A percentile compares a stretch with the other conserved stretches of the same genome.
phyloP scores from a whole-genome alignment of 2,113 vertebrate genomes.

The Paraplagusia blochii region DNA sequence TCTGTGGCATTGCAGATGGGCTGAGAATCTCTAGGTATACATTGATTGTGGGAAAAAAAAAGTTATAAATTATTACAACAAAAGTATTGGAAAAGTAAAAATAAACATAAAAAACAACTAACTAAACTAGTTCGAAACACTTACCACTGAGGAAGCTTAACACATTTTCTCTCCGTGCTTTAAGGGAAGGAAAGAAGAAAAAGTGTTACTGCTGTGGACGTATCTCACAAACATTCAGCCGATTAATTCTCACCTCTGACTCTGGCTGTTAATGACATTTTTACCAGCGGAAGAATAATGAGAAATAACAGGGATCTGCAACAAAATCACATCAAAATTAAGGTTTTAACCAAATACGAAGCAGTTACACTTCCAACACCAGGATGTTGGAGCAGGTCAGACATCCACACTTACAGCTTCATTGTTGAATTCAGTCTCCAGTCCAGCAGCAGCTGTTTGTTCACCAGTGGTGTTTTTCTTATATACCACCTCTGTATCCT shows the following conservation, averaged over 20 bases:
- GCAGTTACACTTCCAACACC: neutral
- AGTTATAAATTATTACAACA: too few relatives aligned
- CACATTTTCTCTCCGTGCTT: constrained; percentile 49
- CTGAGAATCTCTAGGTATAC: constrained; percentile 43
- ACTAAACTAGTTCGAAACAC: neutral
- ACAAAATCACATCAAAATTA: neutral
- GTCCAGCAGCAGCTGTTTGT: constrained; percentile 1
- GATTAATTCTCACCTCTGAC: constrained; percentile 57
- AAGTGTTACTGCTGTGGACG: neutral
- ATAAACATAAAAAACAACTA: neutral
- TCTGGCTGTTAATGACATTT: constrained; percentile 41
- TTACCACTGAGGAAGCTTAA: constrained; percentile 58
- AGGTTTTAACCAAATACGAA: neutral
- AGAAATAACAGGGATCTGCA: constrained; percentile 42
- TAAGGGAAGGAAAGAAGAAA: neutral
- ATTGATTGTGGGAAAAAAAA: too few relatives aligned
- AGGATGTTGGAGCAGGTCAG: neutral
- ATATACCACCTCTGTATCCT: constrained; percentile 11
- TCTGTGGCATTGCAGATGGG: constrained; percentile 4
- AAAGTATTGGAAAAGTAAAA: neutral
- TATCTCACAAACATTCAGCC: neutral
- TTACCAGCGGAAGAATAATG: constrained; percentile 43
- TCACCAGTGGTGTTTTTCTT: constrained; percentile 12
- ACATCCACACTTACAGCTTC: constrained; percentile 61
- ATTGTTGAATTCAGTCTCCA: constrained; percentile 46